Evolutionary conservation across 2,113 vertebrate species (phyloP), one percentile per base, ranked within the genome.

Genomic region (Apteryx owenii): DNA sequence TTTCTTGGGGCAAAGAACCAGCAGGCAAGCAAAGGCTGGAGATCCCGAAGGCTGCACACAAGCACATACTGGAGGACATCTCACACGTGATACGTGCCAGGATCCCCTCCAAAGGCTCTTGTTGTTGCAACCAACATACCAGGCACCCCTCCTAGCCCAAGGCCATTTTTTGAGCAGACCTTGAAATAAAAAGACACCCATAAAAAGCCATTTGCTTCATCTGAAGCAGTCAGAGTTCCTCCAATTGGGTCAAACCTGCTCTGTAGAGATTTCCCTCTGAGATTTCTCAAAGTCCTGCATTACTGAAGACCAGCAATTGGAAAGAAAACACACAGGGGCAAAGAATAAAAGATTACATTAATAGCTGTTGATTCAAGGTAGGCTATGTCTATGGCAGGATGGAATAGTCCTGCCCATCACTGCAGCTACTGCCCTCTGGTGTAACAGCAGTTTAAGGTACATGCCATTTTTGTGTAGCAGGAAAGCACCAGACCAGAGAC

Each of bases 341-440:
- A 11, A 42, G 42, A 38, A 33, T 28, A 70, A 54, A 46, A 48
- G 75, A 19, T 12, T 6, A 15, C 2, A 0, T 23, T 33, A 29
- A 50, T 48, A 75, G 62, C 28, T 54, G 54, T 3, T 44, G 29
- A 9, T 14, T 26, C 21, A 22, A 18, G 75, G 61, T 76, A 61
- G 69, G 38, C 28, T 17, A 33, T 1, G 22, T 5, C 8, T 2
- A 50, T 0, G 4, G 25, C 26, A 46, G 71, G 71, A 13, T 9
- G 26, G 62, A 38, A 61, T 16, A 50, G n/a, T 25, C 65, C 40
- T 40, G 28, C 89, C 48, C 40, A 5, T 2, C 9, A 33, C 54
- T 33, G 46, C 64, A 70, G 64, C n/a, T 0, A 0, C 3, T 48
- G 64, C 6, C 14, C 53, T n/a, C 23, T 0, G 0, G 9, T 7